Evolutionary conservation across 2,797 vertebrate genomes (phyloP).

Genomic region (Pipistrellus kuhlii): DNA sequence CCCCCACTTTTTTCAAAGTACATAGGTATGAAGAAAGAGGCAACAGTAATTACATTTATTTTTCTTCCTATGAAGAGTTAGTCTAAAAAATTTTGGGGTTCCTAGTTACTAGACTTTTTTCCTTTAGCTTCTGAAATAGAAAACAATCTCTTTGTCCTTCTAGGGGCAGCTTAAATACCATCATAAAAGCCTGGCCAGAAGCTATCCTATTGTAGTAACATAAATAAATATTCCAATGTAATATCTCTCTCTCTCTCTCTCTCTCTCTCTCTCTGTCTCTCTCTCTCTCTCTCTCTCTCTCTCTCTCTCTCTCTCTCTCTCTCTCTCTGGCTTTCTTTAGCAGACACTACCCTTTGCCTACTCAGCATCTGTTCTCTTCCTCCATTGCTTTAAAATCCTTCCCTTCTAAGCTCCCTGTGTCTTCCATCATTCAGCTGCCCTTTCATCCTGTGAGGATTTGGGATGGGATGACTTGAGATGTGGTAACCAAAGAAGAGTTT

Average conservation of each 20-base stretch:
- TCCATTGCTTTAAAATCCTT: background rate
- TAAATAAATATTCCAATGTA: background rate
- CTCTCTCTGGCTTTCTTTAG: background rate
- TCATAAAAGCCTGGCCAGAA: background rate
- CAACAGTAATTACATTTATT: slow-evolving; percentile 18
- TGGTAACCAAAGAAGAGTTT: background rate
- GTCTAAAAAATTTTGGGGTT: too few relatives aligned
- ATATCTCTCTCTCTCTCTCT: background rate
- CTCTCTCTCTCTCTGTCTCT: background rate
- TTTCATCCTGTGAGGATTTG: background rate
- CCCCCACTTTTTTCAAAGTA: slow-evolving; percentile 11
- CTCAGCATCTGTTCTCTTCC: background rate
- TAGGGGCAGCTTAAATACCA: background rate
- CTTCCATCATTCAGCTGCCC: background rate
- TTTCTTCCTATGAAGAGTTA: background rate
- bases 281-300: background rate
- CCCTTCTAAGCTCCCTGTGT: background rate
- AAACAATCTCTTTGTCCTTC: background rate
- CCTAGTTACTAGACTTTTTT: background rate
- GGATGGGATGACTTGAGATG: background rate
- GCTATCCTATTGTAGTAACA: background rate
- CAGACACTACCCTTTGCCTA: background rate
- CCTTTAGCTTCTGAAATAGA: background rate
- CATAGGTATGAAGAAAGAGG: slow-evolving; percentile 61
- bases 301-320: background rate